Evolutionary conservation across 2,113 vertebrate species (phyloP), one percentile per base, ranked within the genome.

Genomic region (Cyanoliseus patagonus): DNA sequence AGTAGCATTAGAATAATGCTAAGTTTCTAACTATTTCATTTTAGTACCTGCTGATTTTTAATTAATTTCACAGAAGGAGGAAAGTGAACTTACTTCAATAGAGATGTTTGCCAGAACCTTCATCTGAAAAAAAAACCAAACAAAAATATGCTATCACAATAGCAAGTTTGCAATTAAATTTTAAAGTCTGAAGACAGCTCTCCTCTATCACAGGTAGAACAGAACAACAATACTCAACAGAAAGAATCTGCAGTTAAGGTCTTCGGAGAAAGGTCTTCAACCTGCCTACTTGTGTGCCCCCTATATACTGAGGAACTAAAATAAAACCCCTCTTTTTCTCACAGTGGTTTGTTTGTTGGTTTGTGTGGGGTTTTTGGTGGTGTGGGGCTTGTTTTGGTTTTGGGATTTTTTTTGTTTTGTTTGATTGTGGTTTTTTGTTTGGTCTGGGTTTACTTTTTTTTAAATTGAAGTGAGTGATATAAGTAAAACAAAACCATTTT

Each of bases 21-120:
- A 25, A 46, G 42, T 77, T 91, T 87, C 72, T 83, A 79, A 62
- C 49, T 67, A 82, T 69, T 87, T 93, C 52, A 59, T n/a, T 57
- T 81, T 52, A 83, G 13, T 62, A 73, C 25, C 14, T 55, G 14
- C 8, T 70, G 51, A 17, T 75, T 86, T 92, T 67, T 91, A 88
- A 41, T 80, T 64, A 23, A 67, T 73, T 46, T 89, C 82, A 76
- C 13, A 82, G 39, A 75, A 75, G 28, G 19, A 73, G 22, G 31
- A 94, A 53, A 41, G 72, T 69, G 12, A 69, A 97, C 97, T 98
- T 97, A 98, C 97, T 47, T 96, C 93, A 67, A 98, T 10, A 27
- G 2, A 94, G 39, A 88, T 97, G 42, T 90, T 97, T 83, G 95
- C 61, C 95, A 97, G 88, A 89, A 97, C 53, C 49, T 63, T 96